Evolutionary conservation across 1,140 invertebrate genomes (phyloP), one percentile per base, ranked within the genome.

Genomic region (Phymastichus coffea): DNA sequence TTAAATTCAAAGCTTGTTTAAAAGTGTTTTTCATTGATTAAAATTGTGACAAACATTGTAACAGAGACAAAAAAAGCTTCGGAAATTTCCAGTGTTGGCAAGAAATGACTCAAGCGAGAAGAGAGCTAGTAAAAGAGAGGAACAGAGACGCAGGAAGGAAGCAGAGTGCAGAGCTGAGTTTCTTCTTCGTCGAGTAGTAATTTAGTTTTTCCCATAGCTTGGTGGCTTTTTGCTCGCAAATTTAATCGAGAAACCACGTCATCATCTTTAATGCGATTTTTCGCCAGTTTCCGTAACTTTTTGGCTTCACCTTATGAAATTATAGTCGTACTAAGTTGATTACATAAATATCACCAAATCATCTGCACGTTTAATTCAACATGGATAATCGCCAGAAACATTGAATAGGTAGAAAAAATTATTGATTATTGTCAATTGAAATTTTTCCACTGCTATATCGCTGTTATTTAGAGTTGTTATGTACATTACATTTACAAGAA

Each of bases 241-340:
- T 71, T 71, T 72, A 71, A 74, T 74, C 68, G 66, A 66, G 66
- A 67, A 70, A 69, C 63, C 66, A 64, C 68, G 63, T 66, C 66
- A 66, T 71, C 67, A 70, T 65, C 62, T 66, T 67, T 70, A 74
- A 71, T 70, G 65, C 66, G 66, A 70, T 69, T 71, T 61, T 63
- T 63, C 46, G 20, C 30, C 38, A 40, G 28, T 51, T 43, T 57
- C 19, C 43, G 40, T 40, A 57, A 19, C 54, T 63, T 62, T 38
- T 53, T 63, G 38, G 53, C 48, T 33, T 22, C 59, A 48, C 19
- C 25, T 25, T 23, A 14, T 7, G 25, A 14, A 53, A 53, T 53
- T 28, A 38, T 49, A 22, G 52, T 52, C 17, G 35, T 26, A 20
- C 38, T 41, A 19, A 26, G 44, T 30, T 48, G 38, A 53, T n/a